Conservation (phyloP, 92 coral and sea anemone genomes). For the Ricordea florida region DNA sequence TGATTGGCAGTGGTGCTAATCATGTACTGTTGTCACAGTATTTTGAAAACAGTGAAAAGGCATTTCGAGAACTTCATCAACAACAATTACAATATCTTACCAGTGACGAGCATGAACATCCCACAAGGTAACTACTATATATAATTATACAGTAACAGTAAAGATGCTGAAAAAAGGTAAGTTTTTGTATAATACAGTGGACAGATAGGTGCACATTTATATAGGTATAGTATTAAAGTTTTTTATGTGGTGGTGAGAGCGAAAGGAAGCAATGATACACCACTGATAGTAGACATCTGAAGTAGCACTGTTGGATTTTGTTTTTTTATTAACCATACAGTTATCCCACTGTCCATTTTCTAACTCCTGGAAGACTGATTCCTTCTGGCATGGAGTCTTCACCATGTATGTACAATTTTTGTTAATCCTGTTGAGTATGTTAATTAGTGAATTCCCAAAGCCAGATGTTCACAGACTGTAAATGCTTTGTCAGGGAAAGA, state of each 20-base stretch:
- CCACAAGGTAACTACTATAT: not conserved
- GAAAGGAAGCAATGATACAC: no score
- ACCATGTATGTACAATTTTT: slow-evolving; percentile 89
- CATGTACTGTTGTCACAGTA: slow-evolving; percentile 81
- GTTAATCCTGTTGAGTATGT: not conserved
- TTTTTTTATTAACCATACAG: not conserved
- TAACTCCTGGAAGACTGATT: slow-evolving; percentile 78
- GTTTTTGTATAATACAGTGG: no score
- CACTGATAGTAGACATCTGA: no score
- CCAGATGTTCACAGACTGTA: no score
- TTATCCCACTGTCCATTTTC: slow-evolving; percentile 75
- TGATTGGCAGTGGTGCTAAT: slow-evolving; percentile 77
- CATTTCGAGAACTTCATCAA: slow-evolving; percentile 69
- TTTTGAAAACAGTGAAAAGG: slow-evolving; percentile 76
- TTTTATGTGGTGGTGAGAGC: no score
- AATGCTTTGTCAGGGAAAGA: no score
- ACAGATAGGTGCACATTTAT: no score
- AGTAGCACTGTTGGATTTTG: no score
- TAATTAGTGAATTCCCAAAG: not conserved
- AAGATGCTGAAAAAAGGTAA: no score
- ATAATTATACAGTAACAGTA: not conserved
- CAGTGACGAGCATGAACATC: slow-evolving; percentile 34
- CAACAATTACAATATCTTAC: slow-evolving; percentile 67
- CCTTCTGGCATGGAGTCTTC: slow-evolving; percentile 78
- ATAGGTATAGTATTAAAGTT: no score